Base-by-base conservation (phyloP, 2,888 invertebrate species). In the Tetheella fluctuosa region DNA sequence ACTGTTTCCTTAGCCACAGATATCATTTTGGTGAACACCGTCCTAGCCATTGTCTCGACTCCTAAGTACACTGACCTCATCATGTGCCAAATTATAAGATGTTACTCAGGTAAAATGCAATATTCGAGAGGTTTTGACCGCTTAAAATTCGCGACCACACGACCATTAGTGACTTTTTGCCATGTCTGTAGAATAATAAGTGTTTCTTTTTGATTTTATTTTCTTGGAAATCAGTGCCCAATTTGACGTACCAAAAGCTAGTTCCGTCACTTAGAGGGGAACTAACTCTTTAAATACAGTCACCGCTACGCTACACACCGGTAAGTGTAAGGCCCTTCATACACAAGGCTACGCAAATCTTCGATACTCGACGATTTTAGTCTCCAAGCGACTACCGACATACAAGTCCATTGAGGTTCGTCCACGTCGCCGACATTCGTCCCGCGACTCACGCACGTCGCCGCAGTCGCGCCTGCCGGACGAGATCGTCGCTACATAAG, bases 101-200 rank as follows among this genome's bases (percentile, higher is more conserved):
- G n/a, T n/a, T n/a, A n/a, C 48, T 20, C 58, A 64, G 52, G 57
- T 58, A 54, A 53, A 60, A 59, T 53, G 57, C 54, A 62, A 55
- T 58, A 63, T 58, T 58, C 55, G 57, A 53, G 59, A 10, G n/a
- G 20, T 20, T 48, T 48, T 20, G 20, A 48, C 48, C 48, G 48
- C 20, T 48, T 20, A n/a, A 20, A 48, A 48, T 48, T 48, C 48
- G 6, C 42, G 20, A 20, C 39, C 8, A 39, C 23, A 20, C 52
- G 59, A 7, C 53, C 54, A 34, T 53, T 59, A 53, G 48, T 59
- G 25, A 39, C 15, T 48, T 25, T 8, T 23, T 15, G 52, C 1
- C 15, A 28, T 20, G 20, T 34, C n/a, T 39, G 57, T 52, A 52
- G 28, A 48, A 58, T 52, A 34, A 58, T 52, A 48, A 58, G n/a